These are phyloP conservation scores for Sialis fuliginosa DNA, from an alignment of 2,888 invertebrate genomes.

Conservation along the genomic window DNA sequence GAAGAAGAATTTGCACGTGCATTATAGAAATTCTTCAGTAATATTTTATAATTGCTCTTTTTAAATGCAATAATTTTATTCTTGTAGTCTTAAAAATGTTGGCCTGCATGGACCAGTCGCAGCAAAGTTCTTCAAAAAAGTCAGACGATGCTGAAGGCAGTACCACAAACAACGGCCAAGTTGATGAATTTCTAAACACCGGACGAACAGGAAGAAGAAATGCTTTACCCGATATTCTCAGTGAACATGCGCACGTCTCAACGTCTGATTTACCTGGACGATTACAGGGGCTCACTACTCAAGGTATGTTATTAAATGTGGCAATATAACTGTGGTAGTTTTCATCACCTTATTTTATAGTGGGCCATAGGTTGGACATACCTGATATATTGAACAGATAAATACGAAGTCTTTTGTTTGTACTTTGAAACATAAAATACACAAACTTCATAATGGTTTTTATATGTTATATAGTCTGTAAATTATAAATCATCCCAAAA, in stretches of 20 bases:
- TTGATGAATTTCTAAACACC: constrained; percentile 65
- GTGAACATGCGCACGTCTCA: constrained; percentile 50
- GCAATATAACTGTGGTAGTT: neutral
- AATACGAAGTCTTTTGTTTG: neutral
- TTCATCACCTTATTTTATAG: too few relatives aligned
- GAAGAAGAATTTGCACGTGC: neutral
- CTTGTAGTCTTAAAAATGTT: constrained; percentile 25
- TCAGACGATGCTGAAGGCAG: constrained; percentile 10
- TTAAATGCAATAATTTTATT: neutral
- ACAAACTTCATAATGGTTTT: too few relatives aligned
- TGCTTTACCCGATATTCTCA: constrained; percentile 70
- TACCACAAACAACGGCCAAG: constrained; percentile 29
- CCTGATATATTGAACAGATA: neutral
- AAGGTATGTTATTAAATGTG: constrained; percentile 22
- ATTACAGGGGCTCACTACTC: constrained; percentile 50
- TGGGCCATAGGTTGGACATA: too few relatives aligned
- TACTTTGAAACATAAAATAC: neutral
- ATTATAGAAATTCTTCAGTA: neutral
- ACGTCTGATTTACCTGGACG: constrained; percentile 62
- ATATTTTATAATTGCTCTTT: neutral
- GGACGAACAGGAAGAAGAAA: constrained; percentile 78
- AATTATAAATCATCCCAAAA: too few relatives aligned
- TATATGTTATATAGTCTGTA: too few relatives aligned
- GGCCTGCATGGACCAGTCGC: constrained; percentile 22
- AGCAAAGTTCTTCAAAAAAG: constrained; percentile 14